These are phyloP conservation scores for Orchesella cincta DNA, from an alignment of 1,140 invertebrate species.

Conservation along the genomic window DNA sequence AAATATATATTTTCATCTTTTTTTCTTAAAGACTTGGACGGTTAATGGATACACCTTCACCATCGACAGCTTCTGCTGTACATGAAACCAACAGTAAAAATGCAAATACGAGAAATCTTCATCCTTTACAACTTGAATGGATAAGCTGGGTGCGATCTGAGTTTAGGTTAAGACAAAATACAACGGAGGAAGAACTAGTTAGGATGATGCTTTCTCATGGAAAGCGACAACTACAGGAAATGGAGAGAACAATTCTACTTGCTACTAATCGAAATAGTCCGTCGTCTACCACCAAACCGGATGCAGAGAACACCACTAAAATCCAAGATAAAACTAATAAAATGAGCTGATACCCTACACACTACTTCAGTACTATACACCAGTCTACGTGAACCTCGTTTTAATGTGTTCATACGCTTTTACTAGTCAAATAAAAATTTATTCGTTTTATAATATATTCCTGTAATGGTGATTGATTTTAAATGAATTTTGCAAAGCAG, in stretches of 20 bases:
- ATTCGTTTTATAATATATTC: too few species aligned
- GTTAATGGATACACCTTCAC: background rate
- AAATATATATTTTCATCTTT: background rate
- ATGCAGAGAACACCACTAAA: too few species aligned
- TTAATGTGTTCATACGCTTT: too few species aligned
- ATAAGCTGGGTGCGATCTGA: conserved; percentile 5
- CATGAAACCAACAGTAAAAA: background rate
- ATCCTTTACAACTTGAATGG: conserved; percentile 11
- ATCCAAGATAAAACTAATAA: too few species aligned
- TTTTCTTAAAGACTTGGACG: conserved; percentile 11
- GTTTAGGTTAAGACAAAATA: background rate
- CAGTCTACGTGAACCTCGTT: too few species aligned
- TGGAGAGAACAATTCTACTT: conserved; percentile 21
- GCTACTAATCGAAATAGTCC: conserved; percentile 17
- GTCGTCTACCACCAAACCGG: too few species aligned
- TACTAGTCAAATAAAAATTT: too few species aligned
- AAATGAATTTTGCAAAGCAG: too few species aligned
- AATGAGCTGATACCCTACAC: too few species aligned
- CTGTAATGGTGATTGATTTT: too few species aligned
- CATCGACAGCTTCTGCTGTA: background rate
- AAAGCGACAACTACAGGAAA: conserved; percentile 24
- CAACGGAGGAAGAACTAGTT: background rate
- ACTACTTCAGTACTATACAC: too few species aligned
- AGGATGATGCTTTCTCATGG: conserved; percentile 25
- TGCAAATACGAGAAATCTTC: background rate